Evolutionary conservation across 2,113 vertebrate genomes (phyloP).

Genomic region (Anguilla japonica): DNA sequence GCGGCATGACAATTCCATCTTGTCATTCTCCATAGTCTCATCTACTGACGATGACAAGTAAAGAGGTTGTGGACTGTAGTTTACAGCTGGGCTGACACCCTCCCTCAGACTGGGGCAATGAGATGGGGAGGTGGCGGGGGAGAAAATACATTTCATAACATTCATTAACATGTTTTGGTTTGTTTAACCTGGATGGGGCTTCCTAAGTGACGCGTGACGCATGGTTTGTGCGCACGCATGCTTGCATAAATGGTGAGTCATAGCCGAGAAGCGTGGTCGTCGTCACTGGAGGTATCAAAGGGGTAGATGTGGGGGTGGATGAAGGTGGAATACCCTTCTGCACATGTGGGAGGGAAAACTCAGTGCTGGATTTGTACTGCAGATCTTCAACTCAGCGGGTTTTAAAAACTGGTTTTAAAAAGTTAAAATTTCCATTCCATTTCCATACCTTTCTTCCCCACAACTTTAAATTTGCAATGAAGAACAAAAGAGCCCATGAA

Average conservation of each 20-base stretch:
- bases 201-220: not conserved
- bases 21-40: not conserved
- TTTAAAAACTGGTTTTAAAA: not conserved
- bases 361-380: not conserved
- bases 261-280: not conserved
- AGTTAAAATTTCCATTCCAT: not conserved
- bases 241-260: not conserved
- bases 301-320: not conserved
- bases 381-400: too few relatives aligned
- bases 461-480: not conserved
- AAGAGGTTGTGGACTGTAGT: not conserved
- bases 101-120: not conserved
- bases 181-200: not conserved
- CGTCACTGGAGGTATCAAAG: not conserved
- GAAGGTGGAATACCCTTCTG: conserved; percentile 4
- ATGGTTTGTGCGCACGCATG: not conserved
- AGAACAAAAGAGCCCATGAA: not conserved
- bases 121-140: not conserved
- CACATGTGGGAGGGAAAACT: not conserved
- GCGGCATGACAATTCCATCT: not conserved
- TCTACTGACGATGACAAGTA: not conserved
- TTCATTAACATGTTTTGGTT: not conserved
- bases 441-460: not conserved
- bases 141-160: conserved; percentile 10
- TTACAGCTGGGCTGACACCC: not conserved